These are phyloP conservation scores for Macrophya annulata DNA, from an alignment of 2,888 invertebrate species.

Conservation along the genomic window DNA sequence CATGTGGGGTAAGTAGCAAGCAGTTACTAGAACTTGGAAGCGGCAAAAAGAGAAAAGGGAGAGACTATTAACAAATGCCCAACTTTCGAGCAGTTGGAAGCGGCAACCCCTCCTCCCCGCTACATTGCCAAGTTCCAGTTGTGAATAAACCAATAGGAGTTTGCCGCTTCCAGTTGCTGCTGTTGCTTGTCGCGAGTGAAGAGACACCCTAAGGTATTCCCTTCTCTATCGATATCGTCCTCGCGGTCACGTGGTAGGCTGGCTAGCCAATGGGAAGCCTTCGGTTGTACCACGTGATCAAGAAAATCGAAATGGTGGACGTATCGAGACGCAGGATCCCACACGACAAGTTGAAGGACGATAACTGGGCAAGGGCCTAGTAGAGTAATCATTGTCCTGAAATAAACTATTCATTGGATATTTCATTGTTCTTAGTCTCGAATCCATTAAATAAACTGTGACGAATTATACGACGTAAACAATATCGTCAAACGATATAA, in stretches of 20 bases:
- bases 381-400: conserved; percentile 52
- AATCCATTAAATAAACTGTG: not conserved
- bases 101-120: not conserved
- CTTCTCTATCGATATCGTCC: conserved; percentile 55
- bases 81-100: not conserved
- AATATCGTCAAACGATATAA: conserved; percentile 40
- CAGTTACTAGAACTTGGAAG: not conserved
- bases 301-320: conserved; percentile 77
- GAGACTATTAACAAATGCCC: not conserved
- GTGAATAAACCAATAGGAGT: conserved; percentile 54
- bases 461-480: not conserved
- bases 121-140: conserved; percentile 38
- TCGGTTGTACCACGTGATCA: conserved; percentile 71
- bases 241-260: conserved; percentile 64
- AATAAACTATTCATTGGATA: conserved; percentile 27
- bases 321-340: conserved; percentile 77
- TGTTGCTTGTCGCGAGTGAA: conserved; percentile 45
- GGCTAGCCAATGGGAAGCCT: conserved; percentile 60
- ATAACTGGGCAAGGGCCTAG: conserved; percentile 71
- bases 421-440: not conserved
- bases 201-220: conserved; percentile 18
- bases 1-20: not conserved
- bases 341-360: conserved; percentile 75
- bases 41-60: not conserved
- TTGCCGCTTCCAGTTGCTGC: conserved; percentile 46